Percentiles rank a stretch among this genome's conserved stretches.
phyloP scores from a whole-genome alignment of 2,113 vertebrate genomes.

The Motacilla alba region DNA sequence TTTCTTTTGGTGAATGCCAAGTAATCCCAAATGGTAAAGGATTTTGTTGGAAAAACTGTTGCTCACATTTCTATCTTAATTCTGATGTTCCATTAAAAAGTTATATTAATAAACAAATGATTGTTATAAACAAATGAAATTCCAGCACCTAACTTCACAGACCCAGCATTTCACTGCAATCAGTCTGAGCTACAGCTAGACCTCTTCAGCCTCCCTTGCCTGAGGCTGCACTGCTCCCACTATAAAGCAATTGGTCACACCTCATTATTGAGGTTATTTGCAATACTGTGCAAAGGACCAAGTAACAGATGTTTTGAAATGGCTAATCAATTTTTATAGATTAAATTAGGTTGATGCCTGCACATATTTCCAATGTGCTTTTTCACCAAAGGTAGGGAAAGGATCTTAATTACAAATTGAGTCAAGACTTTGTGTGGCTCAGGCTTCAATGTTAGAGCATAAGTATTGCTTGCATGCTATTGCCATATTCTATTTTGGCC shows the following conservation, averaged over 20 bases:
- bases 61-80: neutral
- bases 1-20: neutral
- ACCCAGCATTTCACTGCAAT: neutral
- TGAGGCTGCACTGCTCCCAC: neutral
- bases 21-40: neutral
- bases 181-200: neutral
- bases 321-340: conserved; percentile 20
- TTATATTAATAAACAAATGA: neutral
- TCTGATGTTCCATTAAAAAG: neutral
- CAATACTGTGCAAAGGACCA: neutral
- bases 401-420: neutral
- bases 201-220: neutral
- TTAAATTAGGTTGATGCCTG: neutral
- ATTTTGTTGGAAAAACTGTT: neutral
- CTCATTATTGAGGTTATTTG: conserved; percentile 4
- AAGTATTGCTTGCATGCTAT: neutral
- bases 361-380: neutral
- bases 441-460: neutral
- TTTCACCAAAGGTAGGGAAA: neutral
- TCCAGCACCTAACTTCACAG: neutral
- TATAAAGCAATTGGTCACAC: conserved; percentile 11
- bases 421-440: neutral
- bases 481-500: neutral
- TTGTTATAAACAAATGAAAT: neutral
- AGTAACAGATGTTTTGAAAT: conserved; percentile 28